Evolutionary conservation across 2,113 vertebrate genomes (phyloP), one percentile per base, ranked within the genome.

Genomic region (Panurus biarmicus): DNA sequence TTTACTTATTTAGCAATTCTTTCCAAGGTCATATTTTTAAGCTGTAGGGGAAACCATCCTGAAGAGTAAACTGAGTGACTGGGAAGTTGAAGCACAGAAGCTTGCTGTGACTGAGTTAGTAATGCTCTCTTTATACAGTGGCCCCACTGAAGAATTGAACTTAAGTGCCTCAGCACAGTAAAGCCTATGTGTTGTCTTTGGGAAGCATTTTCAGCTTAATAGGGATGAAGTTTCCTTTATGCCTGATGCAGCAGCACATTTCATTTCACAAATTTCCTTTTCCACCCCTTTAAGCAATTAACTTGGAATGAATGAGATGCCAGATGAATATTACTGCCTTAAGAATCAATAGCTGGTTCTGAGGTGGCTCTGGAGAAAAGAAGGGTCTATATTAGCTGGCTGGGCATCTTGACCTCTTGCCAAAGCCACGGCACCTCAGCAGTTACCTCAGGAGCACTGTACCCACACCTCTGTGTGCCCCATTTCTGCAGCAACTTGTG

Each of bases 271-370:
- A 76, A 95, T 97, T 96, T 97, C 93, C 94, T 95, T 96, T 96
- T 89, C 96, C 95, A 97, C 87, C 78, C 82, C 90, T 94, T 95
- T 93, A 91, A 90, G 95, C 93, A 96, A 97, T 97, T 96, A 96
- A 87, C 82, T 95, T 71, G 91, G 91, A 88, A 90, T 95, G 94
- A 94, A 96, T 80, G 94, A 95, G 94, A 97, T 94, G 94, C 78
- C 87, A 94, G 94, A 84, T 90, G 93, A 96, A 80, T 95, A 93
- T 95, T 94, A 58, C 75, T 93, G 82, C 87, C 40, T 90, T 53
- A 90, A 83, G 93, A 94, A 88, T 95, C 95, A 94, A 95, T 96
- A 95, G 93, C 57, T 90, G 75, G 8, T 93, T 95, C 93, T 95
- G 87, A 97, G 89, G 91, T 74, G 79, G 71, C 56, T 95, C 51